Evolutionary conservation across 2,113 vertebrate genomes (phyloP).

Genomic region (Argyrosomus japonicus): DNA sequence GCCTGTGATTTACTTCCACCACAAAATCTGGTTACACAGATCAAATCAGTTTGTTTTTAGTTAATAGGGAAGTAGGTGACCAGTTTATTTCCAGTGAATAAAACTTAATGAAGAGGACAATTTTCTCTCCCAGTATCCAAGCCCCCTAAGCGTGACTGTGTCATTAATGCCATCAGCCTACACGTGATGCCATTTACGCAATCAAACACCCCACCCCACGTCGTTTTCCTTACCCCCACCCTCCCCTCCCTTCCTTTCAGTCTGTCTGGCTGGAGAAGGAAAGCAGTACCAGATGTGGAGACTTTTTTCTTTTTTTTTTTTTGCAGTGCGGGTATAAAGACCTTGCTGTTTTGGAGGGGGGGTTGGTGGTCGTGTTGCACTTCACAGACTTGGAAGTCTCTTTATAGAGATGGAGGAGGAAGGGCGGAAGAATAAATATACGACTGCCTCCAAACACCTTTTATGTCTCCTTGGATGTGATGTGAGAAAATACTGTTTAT

Average conservation of each 20-base stretch:
- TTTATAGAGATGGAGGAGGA: constrained; percentile 69
- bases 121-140: not conserved
- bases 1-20: not conserved
- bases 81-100: not conserved
- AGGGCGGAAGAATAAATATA: constrained; percentile 70
- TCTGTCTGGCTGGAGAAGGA: constrained; percentile 67
- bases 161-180: constrained; percentile 35
- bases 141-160: not conserved
- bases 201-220: constrained; percentile 44
- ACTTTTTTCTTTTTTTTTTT: constrained; percentile 19
- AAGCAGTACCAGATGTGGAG: constrained; percentile 81
- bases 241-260: constrained; percentile 31
- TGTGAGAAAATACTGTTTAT: constrained; percentile 62
- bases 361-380: constrained; percentile 62
- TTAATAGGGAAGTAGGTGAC: not conserved
- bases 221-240: constrained; percentile 35
- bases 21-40: constrained; percentile 7
- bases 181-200: constrained; percentile 55
- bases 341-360: constrained; percentile 68
- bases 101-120: not conserved
- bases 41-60: constrained; percentile 5
- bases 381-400: constrained; percentile 75
- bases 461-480: constrained; percentile 64
- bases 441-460: constrained; percentile 57
- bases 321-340: constrained; percentile 65